These are phyloP conservation scores for Mythimna ferrago DNA, from an alignment of 2,888 invertebrate species.

Conservation along the genomic window DNA sequence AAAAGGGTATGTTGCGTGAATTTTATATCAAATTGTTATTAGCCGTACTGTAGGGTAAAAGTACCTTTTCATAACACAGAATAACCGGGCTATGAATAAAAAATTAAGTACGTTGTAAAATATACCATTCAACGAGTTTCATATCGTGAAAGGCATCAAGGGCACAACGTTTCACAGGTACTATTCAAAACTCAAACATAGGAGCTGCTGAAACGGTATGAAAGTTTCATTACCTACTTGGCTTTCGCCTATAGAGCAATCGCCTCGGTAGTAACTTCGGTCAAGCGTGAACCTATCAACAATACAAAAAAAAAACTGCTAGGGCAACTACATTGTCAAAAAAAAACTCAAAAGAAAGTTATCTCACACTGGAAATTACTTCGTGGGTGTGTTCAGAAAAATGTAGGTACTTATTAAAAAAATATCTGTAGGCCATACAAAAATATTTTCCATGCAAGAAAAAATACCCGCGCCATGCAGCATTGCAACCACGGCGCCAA, in stretches of 20 bases:
- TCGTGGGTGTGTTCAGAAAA: too few species aligned
- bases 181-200: slow-evolving; percentile 29
- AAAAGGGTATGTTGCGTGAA: slow-evolving; percentile 6
- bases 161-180: slow-evolving; percentile 10
- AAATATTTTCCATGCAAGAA: too few species aligned
- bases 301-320: background rate
- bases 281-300: too few species aligned
- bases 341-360: too few species aligned
- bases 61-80: slow-evolving; percentile 12
- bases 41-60: slow-evolving; percentile 5
- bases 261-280: background rate
- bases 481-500: too few species aligned
- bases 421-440: too few species aligned
- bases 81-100: slow-evolving; percentile 29
- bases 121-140: slow-evolving; percentile 14
- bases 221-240: slow-evolving; percentile 17
- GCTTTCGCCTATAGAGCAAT: background rate
- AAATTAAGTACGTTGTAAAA: slow-evolving; percentile 24
- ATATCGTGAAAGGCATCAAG: background rate
- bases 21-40: slow-evolving; percentile 1
- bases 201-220: slow-evolving; percentile 17
- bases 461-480: too few species aligned
- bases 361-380: too few species aligned
- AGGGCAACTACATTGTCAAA: too few species aligned
- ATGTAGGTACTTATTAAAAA: too few species aligned